phyloP scores from a whole-genome alignment of 2,888 invertebrate genomes.

The Capitulum mitella region DNA sequence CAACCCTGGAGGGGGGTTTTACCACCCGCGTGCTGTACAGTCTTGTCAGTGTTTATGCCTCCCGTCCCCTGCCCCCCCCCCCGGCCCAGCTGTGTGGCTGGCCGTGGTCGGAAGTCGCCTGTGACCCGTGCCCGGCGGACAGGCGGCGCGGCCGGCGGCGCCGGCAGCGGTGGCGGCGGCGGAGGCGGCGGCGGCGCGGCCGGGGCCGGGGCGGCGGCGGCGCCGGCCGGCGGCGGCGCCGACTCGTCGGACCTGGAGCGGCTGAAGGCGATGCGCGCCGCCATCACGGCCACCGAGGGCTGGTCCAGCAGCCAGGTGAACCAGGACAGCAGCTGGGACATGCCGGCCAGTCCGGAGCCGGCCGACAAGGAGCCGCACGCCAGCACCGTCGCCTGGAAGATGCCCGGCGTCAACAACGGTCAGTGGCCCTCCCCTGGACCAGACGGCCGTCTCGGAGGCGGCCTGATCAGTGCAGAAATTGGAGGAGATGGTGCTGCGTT shows the following conservation, averaged over 20 bases:
- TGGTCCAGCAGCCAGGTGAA: slow-evolving; percentile 86
- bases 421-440: too few relatives aligned
- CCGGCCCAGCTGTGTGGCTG: too few relatives aligned
- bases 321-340: slow-evolving; percentile 90
- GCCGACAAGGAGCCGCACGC: slow-evolving; percentile 40
- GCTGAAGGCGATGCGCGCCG: slow-evolving; percentile 82
- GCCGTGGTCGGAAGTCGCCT: too few relatives aligned
- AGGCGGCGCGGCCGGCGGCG: too few relatives aligned
- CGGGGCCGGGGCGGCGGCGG: slow-evolving; percentile 49
- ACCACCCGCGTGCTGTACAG: too few relatives aligned
- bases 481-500: too few relatives aligned
- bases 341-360: slow-evolving; percentile 81
- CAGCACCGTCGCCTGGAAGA: neutral
- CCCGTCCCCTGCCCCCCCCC: too few relatives aligned
- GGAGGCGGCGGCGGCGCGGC: slow-evolving; percentile 30
- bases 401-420: slow-evolving; percentile 8
- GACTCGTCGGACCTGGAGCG: slow-evolving; percentile 72
- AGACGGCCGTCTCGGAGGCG: too few relatives aligned
- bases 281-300: slow-evolving; percentile 67
- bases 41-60: too few relatives aligned
- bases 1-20: too few relatives aligned
- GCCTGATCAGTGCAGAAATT: too few relatives aligned
- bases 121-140: too few relatives aligned
- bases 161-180: slow-evolving; percentile 23
- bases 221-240: slow-evolving; percentile 26